These are phyloP conservation scores for Conops quadrifasciatus DNA, from an alignment of 2,888 invertebrate species.

Conservation along the genomic window DNA sequence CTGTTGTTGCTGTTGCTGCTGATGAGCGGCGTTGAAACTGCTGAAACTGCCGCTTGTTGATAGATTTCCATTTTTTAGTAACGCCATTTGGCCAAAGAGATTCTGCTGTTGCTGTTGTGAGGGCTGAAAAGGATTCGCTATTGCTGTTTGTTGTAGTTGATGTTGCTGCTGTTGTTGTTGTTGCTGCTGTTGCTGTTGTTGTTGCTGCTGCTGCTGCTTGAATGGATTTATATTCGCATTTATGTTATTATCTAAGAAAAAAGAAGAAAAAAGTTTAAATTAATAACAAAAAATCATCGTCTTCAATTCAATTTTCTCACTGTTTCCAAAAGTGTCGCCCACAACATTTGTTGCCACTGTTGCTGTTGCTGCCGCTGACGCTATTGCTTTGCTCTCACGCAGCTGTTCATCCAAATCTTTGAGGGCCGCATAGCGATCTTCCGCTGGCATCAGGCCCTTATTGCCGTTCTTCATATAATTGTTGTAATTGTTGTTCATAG, in stretches of 20 bases:
- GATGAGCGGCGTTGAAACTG: conserved; percentile 37
- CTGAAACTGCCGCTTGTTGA: conserved; percentile 22
- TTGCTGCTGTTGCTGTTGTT: conserved; percentile 46
- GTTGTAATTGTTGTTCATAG: conserved; percentile 35
- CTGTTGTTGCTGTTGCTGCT: conserved; percentile 43
- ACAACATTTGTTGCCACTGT: conserved; percentile 48
- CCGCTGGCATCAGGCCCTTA: conserved; percentile 65
- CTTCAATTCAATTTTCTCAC: conserved; percentile 42
- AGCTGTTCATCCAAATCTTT: conserved; percentile 88
- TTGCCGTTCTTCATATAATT: conserved; percentile 47
- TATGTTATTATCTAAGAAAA: conserved; percentile 16
- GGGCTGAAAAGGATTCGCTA: conserved; percentile 60
- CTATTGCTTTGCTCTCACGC: conserved; percentile 66
- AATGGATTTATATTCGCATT: conserved; percentile 23
- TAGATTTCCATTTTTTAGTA: conserved; percentile 57
- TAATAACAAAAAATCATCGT: conserved; percentile 6
- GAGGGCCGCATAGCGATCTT: conserved; percentile 94
- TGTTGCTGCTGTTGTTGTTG: conserved; percentile 54
- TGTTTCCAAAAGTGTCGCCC: conserved; percentile 51
- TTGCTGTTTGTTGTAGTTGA: conserved; percentile 46
- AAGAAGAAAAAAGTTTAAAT: neutral
- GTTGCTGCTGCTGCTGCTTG: conserved; percentile 38
- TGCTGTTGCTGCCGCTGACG: conserved; percentile 47
- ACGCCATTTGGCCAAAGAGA: conserved; percentile 61
- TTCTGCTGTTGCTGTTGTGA: conserved; percentile 49